A percentile compares a stretch with the other conserved stretches of the same genome.
These are phyloP conservation scores for Tetranychus urticae DNA, from an alignment of 1,140 invertebrate species.

Conservation along the genomic window DNA sequence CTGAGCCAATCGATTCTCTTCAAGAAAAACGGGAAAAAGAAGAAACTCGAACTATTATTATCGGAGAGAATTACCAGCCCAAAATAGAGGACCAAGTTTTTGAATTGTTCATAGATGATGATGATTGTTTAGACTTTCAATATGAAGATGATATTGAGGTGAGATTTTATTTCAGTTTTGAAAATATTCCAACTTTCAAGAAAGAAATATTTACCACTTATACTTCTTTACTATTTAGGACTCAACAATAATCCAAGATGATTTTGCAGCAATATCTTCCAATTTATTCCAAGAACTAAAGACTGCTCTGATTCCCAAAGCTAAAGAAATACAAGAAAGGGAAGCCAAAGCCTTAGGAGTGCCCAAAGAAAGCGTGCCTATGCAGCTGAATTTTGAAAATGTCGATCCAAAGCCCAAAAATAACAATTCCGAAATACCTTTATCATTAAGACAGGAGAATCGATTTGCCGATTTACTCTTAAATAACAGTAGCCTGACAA, in stretches of 20 bases:
- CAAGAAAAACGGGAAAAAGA: neutral
- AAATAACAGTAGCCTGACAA: too few species aligned
- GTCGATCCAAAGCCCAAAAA: neutral
- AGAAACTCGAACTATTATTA: neutral
- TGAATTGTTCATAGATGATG: neutral
- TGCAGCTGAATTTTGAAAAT: neutral
- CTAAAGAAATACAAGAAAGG: neutral
- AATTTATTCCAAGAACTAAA: neutral
- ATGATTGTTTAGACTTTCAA: neutral
- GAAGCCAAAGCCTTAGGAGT: neutral
- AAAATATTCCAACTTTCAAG: neutral
- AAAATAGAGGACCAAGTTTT: neutral
- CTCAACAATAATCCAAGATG: neutral
- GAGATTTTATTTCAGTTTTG: neutral
- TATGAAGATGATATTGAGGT: neutral
- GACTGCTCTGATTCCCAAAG: neutral
- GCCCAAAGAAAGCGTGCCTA: neutral
- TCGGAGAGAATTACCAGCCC: neutral
- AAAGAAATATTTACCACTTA: neutral
- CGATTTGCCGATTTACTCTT: too few species aligned
- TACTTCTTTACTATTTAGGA: neutral
- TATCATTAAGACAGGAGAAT: too few species aligned
- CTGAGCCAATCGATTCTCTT: neutral
- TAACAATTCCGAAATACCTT: too few species aligned
- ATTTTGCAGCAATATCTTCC: too few species aligned